Conservation (phyloP, 2,113 vertebrate species). For the Tetrax tetrax region DNA sequence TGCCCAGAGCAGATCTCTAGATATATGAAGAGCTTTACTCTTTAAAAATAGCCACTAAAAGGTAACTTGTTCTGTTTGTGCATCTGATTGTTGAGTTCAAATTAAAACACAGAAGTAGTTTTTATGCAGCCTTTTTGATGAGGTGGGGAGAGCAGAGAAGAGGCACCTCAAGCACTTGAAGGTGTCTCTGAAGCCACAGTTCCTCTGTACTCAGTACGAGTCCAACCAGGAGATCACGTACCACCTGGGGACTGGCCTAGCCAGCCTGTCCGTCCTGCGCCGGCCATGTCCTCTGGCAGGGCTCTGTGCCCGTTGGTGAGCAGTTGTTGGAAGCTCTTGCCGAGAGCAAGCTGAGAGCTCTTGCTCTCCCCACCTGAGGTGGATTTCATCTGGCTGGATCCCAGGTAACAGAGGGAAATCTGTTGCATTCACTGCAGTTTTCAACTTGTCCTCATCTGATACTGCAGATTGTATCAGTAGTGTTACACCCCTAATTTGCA, state of each 20-base stretch:
- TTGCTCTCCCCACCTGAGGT: fast-evolving
- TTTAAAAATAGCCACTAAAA: neutral
- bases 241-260: neutral
- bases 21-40: neutral
- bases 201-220: neutral
- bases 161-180: neutral
- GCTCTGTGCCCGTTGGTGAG: neutral
- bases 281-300: fast-evolving
- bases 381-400: neutral
- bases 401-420: neutral
- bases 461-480: neutral
- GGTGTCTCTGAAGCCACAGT: neutral
- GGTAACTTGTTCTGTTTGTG: neutral
- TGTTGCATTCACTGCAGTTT: neutral
- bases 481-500: neutral
- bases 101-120: neutral
- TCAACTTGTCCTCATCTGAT: neutral
- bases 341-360: neutral
- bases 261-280: neutral
- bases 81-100: neutral
- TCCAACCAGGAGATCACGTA: neutral
- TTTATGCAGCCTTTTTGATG: neutral
- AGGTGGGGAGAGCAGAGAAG: neutral
- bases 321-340: neutral
- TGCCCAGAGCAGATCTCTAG: neutral